A percentile compares a stretch with the other conserved stretches of the same genome.
Evolutionary conservation across 2,888 invertebrate species (phyloP).

Genomic region (Xanthia icteritia): DNA sequence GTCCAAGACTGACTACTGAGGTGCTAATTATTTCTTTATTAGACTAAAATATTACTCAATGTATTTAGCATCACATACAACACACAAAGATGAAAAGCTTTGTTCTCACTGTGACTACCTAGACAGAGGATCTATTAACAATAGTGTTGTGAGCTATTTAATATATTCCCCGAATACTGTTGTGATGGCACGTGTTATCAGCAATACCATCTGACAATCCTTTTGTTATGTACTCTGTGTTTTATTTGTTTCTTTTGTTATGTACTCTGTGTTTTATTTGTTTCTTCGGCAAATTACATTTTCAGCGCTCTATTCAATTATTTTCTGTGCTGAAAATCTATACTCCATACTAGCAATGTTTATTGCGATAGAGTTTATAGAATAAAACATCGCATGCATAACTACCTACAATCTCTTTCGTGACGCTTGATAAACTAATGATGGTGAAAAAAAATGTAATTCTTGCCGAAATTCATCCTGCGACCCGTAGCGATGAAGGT

Average conservation of each 20-base stretch:
- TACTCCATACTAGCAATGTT: neutral
- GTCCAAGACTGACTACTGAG: too few species aligned
- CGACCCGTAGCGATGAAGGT: neutral
- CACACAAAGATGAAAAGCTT: slow-evolving; percentile 23
- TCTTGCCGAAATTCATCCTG: neutral
- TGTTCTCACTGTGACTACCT: slow-evolving; percentile 26
- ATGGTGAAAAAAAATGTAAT: neutral
- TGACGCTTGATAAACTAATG: neutral
- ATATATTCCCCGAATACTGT: slow-evolving; percentile 21
- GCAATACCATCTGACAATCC: neutral
- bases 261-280: neutral
- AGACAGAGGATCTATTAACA: slow-evolving; percentile 35
- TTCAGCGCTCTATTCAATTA: neutral
- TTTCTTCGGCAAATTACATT: neutral
- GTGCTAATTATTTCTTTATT: neutral
- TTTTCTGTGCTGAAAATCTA: too few species aligned
- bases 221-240: slow-evolving; percentile 3
- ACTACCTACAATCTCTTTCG: too few species aligned
- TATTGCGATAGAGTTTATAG: too few species aligned
- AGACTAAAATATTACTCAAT: neutral
- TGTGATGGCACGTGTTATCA: slow-evolving; percentile 27
- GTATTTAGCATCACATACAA: neutral
- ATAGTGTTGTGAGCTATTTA: slow-evolving; percentile 29
- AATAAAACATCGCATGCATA: neutral
- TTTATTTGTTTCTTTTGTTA: neutral